Percentiles rank a stretch among this genome's conserved stretches.
Conservation (phyloP, 2,797 vertebrate genomes). For the Falco berigora region DNA sequence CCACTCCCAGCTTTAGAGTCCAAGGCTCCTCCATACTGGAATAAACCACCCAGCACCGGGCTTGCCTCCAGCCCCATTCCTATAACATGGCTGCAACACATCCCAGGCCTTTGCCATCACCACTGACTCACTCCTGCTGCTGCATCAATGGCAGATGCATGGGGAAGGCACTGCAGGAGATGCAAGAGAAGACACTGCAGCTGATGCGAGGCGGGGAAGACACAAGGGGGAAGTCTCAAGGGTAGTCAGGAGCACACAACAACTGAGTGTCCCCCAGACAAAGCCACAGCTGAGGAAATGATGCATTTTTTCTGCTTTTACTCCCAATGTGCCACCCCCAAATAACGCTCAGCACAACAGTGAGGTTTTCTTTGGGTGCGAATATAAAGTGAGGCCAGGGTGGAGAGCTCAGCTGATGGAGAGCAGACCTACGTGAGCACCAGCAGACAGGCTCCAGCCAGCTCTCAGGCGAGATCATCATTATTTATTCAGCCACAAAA, state of each 20-base stretch:
- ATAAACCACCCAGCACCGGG: not conserved
- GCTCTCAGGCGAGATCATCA: not conserved
- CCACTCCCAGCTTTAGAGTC: not conserved
- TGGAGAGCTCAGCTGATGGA: not conserved
- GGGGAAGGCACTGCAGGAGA: not conserved
- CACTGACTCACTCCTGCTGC: not conserved
- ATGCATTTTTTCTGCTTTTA: not conserved
- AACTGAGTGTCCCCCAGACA: not conserved
- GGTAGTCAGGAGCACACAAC: rapidly evolving
- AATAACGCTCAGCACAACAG: rapidly evolving
- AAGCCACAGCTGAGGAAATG: not conserved
- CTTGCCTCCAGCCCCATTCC: not conserved
- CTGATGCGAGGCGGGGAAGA: not conserved
- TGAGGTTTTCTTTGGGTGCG: not conserved
- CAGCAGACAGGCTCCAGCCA: not conserved
- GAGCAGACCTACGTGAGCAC: not conserved
- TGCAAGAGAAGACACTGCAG: not conserved
- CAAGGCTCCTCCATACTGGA: not conserved
- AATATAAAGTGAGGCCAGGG: not conserved
- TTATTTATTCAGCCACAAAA: not conserved
- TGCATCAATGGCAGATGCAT: not conserved
- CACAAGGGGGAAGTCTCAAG: not conserved
- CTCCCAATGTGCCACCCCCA: not conserved
- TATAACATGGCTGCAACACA: not conserved
- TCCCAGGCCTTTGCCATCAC: not conserved